Conservation (phyloP, 23 tunicate genomes). For the Styela plicata region DNA sequence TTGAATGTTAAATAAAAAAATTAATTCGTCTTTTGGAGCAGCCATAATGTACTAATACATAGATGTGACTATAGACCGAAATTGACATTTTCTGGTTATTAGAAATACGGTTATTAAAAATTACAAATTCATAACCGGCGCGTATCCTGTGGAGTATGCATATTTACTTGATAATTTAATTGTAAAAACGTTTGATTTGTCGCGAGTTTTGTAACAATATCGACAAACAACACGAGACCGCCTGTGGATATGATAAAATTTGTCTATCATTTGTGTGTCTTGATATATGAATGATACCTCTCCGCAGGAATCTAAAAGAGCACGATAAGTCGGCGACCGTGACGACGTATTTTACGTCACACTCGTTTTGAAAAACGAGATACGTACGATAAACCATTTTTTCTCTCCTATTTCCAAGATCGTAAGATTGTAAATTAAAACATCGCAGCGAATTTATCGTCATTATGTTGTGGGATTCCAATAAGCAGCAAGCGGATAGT, state of each 20-base stretch:
- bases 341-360: background rate
- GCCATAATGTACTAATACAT: no score
- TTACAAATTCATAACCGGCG: background rate
- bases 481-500: conserved; percentile 16
- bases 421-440: background rate
- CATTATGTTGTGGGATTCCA: conserved; percentile 31
- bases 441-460: background rate
- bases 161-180: no score
- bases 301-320: background rate
- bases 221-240: background rate
- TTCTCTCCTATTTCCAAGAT: conserved; percentile 14
- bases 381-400: background rate
- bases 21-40: no score
- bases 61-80: no score
- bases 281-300: background rate
- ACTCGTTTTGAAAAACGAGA: background rate
- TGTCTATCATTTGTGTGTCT: background rate
- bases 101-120: background rate
- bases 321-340: background rate
- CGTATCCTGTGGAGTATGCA: background rate
- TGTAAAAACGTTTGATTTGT: background rate
- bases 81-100: background rate
- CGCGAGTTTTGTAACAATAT: conserved; percentile 5
- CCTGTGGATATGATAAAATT: background rate
- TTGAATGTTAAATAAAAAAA: no score